These are phyloP conservation scores for Girardinus metallicus DNA, from an alignment of 2,797 vertebrate genomes.

Conservation along the genomic window DNA sequence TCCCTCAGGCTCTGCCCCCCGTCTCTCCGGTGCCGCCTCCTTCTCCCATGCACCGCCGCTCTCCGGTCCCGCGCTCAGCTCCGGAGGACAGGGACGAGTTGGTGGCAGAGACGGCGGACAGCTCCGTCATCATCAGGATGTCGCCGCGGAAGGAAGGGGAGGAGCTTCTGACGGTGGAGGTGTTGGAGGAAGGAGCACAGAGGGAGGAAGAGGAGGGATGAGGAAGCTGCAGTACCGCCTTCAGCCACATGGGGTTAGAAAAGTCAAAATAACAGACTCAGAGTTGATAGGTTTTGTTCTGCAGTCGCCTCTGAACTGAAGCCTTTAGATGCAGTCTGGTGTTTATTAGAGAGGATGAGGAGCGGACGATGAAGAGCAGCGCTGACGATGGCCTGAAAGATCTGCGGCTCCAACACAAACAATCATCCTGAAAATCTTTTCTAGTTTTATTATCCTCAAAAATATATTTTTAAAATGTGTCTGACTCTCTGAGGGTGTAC, in stretches of 20 bases:
- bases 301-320: constrained; percentile 8
- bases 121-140: constrained; percentile 77
- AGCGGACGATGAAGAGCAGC: too few relatives aligned
- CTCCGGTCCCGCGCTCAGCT: constrained; percentile 40
- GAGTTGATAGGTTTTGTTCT: constrained; percentile 7
- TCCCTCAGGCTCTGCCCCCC: constrained; percentile 30
- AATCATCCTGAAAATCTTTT: neutral
- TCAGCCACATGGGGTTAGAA: constrained; percentile 12
- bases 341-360: neutral
- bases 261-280: neutral
- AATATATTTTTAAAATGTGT: neutral
- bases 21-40: constrained; percentile 64
- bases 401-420: neutral
- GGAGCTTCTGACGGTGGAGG: constrained; percentile 84
- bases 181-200: constrained; percentile 13
- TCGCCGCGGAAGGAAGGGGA: constrained; percentile 74
- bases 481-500: neutral
- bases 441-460: neutral
- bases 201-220: constrained; percentile 11
- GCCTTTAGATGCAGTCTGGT: neutral
- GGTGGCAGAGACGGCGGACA: constrained; percentile 72
- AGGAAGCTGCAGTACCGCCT: constrained; percentile 14
- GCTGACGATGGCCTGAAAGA: neutral
- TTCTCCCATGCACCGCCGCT: constrained; percentile 76
- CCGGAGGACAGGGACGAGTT: constrained; percentile 34